These are phyloP conservation scores for Synergus gifuensis DNA, from an alignment of 2,888 invertebrate genomes.

Conservation along the genomic window DNA sequence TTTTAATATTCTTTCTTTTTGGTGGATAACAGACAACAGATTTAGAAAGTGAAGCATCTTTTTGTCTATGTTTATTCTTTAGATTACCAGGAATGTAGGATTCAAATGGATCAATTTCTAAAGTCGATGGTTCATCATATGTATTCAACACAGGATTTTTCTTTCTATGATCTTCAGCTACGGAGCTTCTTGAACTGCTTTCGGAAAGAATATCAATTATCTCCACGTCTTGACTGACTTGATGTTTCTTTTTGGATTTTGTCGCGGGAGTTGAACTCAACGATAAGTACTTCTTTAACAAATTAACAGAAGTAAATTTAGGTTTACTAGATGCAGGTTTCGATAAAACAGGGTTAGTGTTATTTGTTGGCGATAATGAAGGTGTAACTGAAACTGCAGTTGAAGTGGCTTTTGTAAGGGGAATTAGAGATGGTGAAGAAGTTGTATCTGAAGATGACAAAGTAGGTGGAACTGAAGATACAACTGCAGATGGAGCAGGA, in stretches of 20 bases:
- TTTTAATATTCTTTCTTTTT: background rate
- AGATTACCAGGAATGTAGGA: background rate
- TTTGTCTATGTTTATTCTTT: background rate
- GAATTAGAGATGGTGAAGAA: too few species aligned
- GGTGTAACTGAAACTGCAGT: background rate
- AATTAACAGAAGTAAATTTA: background rate
- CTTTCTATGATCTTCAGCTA: background rate
- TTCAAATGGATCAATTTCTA: background rate
- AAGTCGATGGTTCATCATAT: background rate
- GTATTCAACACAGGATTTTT: background rate
- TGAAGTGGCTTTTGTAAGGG: background rate
- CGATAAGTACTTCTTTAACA: background rate
- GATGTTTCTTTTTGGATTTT: background rate
- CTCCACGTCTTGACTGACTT: background rate
- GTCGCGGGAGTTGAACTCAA: background rate
- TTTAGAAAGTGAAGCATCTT: background rate
- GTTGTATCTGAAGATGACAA: background rate
- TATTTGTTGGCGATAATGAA: background rate
- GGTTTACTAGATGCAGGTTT: background rate
- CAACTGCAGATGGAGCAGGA: background rate
- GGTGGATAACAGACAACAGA: background rate
- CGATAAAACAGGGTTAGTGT: background rate
- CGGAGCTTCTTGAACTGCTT: conserved; percentile 18
- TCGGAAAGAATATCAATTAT: conserved; percentile 25
- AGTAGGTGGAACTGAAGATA: background rate